Evolutionary conservation across 2,797 vertebrate genomes (phyloP).

Genomic region (Cossypha caffra): DNA sequence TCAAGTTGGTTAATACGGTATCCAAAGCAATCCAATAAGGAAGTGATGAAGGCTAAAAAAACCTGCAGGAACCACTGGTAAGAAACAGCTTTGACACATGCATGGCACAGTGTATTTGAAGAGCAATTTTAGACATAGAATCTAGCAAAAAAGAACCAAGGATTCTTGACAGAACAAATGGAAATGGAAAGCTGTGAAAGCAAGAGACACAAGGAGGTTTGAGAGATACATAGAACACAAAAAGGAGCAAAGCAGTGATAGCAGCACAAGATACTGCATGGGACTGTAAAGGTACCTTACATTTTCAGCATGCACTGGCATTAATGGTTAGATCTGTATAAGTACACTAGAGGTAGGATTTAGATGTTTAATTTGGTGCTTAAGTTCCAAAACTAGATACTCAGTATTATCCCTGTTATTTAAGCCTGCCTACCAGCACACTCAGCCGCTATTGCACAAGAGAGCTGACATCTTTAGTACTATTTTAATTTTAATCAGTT

Average conservation of each 20-base stretch:
- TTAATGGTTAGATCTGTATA: neutral
- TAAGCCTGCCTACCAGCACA: neutral
- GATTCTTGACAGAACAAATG: neutral
- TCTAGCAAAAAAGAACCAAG: neutral
- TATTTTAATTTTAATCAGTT: constrained; percentile 15
- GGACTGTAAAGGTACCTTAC: neutral
- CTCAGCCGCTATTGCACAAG: constrained; percentile 12
- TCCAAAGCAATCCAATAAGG: neutral
- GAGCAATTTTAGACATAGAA: neutral
- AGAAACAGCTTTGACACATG: neutral
- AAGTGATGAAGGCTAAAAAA: neutral
- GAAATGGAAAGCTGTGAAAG: neutral
- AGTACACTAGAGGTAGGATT: neutral
- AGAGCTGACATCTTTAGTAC: neutral
- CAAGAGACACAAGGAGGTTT: neutral
- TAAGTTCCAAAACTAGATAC: neutral
- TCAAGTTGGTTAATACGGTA: neutral
- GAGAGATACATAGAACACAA: neutral
- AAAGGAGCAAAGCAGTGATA: neutral
- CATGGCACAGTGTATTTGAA: neutral
- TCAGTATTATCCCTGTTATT: neutral
- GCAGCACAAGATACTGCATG: neutral
- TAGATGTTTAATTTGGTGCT: neutral
- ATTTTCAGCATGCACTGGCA: neutral
- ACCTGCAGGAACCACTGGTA: neutral